phyloP scores from a whole-genome alignment of 2,113 vertebrate genomes.

The Leptobrachium leishanense region DNA sequence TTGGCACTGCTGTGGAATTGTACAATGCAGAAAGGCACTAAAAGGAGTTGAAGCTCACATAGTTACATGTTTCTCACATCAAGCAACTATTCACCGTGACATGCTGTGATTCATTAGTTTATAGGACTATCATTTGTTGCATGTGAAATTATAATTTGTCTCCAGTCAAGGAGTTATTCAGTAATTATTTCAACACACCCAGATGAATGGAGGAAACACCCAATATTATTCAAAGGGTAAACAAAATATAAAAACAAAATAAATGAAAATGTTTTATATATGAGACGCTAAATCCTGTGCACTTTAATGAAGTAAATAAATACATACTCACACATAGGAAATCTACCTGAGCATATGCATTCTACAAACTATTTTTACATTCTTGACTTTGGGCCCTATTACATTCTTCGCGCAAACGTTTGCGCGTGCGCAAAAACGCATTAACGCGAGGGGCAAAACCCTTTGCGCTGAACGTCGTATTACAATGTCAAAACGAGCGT shows the following conservation, averaged over 20 bases:
- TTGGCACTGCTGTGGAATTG: background rate
- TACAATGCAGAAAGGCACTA: background rate
- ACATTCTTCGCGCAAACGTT: no score
- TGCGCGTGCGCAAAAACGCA: no score
- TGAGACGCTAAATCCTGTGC: no score
- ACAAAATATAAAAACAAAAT: slow-evolving; percentile 3
- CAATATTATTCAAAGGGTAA: slow-evolving; percentile 1
- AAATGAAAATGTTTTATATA: no score
- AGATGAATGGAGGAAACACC: slow-evolving; percentile 14
- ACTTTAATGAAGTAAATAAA: no score
- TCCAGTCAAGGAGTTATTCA: slow-evolving; percentile 6
- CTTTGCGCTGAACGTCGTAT: no score
- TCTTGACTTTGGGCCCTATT: no score
- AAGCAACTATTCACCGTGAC: background rate
- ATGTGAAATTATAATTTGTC: slow-evolving; percentile 23
- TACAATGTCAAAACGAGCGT: no score
- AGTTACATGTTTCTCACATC: background rate
- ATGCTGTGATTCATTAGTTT: slow-evolving; percentile 18
- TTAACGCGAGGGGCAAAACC: no score
- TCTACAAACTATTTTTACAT: no score
- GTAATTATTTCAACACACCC: slow-evolving; percentile 41
- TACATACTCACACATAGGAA: no score
- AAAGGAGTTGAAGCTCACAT: background rate
- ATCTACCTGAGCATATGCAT: no score
- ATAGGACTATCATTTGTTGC: slow-evolving; percentile 15